Evolutionary conservation across 2,113 vertebrate genomes (phyloP).

Genomic region (Amia ocellicauda): DNA sequence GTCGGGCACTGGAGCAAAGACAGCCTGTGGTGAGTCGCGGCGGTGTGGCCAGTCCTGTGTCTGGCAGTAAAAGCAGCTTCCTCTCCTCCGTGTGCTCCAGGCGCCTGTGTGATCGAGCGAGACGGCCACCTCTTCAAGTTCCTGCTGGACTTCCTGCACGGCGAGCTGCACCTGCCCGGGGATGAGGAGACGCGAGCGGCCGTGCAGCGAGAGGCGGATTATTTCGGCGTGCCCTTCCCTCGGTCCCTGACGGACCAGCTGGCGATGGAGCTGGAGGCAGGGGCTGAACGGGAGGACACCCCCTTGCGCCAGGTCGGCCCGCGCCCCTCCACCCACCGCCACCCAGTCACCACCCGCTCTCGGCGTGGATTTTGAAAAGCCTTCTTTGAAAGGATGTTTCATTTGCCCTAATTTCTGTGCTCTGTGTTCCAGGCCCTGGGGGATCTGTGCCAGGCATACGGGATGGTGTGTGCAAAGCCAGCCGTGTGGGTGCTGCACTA

Average conservation of each 20-base stretch:
- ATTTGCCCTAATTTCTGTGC: neutral
- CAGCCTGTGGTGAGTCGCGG: no score
- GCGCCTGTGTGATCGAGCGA: constrained; percentile 61
- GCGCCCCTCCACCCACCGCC: no score
- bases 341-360: no score
- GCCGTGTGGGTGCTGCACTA: constrained; percentile 70
- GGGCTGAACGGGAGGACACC: neutral
- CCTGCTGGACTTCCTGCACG: constrained; percentile 68
- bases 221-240: constrained; percentile 71
- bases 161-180: constrained; percentile 59
- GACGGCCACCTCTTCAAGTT: constrained; percentile 68
- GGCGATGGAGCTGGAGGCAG: constrained; percentile 68
- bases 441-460: constrained; percentile 65
- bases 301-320: neutral
- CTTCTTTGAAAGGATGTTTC: neutral
- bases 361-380: no score
- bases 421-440: constrained; percentile 50
- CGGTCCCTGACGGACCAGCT: constrained; percentile 64
- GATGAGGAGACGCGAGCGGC: constrained; percentile 51
- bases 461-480: constrained; percentile 61
- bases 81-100: constrained; percentile 36
- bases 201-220: constrained; percentile 67
- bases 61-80: no score
- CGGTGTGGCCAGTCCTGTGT: no score
- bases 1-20: no score